Evolutionary conservation across 2,888 invertebrate species (phyloP), one percentile per base, ranked within the genome.

Genomic region (Allygus modestus): DNA sequence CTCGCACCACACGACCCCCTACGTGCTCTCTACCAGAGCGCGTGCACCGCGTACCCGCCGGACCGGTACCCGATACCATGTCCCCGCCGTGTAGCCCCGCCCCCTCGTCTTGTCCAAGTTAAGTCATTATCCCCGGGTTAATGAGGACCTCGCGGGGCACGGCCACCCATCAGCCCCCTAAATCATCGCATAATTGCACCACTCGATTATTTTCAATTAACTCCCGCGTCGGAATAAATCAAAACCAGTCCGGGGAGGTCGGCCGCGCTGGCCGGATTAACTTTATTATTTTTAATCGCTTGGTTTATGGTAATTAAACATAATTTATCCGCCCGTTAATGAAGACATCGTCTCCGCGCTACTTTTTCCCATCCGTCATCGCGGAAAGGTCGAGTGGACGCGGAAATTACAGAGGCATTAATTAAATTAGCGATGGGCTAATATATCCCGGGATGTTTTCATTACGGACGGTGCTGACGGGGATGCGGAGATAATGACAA

Each of bases 191-290:
- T 71, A 71, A 71, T 71, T 71, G 71, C 71, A 41, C 41, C 41
- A 41, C 41, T 41, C 71, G 71, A 71, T 71, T 37, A 71, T 82
- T 82, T 82, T 82, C 82, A 82, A 82, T 82, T 82, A 82, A 82
- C 65, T 69, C 43, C 28, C n/a, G 37, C 65, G 82, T 69, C 82
- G 17, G 69, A 54, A 37, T 82, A 82, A 82, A 82, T 82, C 82
- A 82, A 82, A 81, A 58, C 58, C 28, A 31, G 28, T 31, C 65
- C 65, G 28, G 58, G 51, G 65, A 65, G 65, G 65, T 65, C 65
- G 20, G 46, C 37, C 15, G 12, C 51, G 51, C 9, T 17, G 11
- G 46, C 46, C 46, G 58, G 69, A 69, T 69, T 31, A 69, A 69
- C 37, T 69, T 69, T 69, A 71, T 71, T 69, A 69, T 69, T 69